phyloP scores from a whole-genome alignment of 2,797 vertebrate species.

The Pseudotriccus pelzelni region DNA sequence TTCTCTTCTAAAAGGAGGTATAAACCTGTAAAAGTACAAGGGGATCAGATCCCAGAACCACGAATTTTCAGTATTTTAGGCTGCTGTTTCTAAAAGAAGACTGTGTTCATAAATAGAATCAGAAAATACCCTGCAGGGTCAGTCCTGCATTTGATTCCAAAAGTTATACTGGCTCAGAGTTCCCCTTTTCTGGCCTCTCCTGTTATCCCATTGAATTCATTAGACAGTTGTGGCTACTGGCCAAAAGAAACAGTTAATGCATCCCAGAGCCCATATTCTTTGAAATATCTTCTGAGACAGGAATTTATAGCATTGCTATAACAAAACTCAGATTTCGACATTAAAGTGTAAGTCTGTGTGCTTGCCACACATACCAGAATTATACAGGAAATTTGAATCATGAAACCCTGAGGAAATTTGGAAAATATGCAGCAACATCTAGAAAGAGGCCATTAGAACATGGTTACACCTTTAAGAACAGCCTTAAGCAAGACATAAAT shows the following conservation, averaged over 20 bases:
- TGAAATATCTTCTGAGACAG: conserved; percentile 35
- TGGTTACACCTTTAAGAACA: background rate
- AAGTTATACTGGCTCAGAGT: background rate
- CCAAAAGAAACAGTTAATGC: conserved; percentile 38
- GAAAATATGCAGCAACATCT: background rate
- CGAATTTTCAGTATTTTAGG: background rate
- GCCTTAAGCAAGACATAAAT: background rate
- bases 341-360: background rate
- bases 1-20: background rate
- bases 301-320: conserved; percentile 16
- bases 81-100: background rate
- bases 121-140: background rate
- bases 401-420: background rate
- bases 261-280: conserved; percentile 8
- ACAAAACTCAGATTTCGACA: conserved; percentile 24
- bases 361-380: background rate
- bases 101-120: background rate
- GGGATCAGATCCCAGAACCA: background rate
- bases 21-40: background rate
- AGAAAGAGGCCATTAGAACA: background rate
- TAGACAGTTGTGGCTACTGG: background rate
- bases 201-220: background rate
- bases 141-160: conserved; percentile 4
- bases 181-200: conserved; percentile 6
- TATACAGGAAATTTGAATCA: background rate